phyloP scores from a whole-genome alignment of 2,113 vertebrate species.

The Suricata suricatta region DNA sequence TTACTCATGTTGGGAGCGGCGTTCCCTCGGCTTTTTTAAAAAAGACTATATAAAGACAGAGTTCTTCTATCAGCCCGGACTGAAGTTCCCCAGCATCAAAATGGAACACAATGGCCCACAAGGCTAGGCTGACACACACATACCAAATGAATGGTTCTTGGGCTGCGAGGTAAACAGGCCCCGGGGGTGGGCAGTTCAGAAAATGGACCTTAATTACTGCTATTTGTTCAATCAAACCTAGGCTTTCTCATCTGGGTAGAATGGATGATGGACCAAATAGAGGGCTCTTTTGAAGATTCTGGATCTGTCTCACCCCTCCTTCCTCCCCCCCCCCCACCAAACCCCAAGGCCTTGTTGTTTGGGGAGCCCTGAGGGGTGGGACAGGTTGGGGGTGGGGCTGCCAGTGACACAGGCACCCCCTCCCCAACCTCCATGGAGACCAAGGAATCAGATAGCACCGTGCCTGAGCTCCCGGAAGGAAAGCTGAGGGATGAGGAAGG shows the following conservation, averaged over 20 bases:
- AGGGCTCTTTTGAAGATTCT: neutral
- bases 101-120: neutral
- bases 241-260: conserved; percentile 28
- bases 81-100: neutral
- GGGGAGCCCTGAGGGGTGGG: neutral
- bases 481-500: rapidly evolving
- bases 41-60: neutral
- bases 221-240: conserved; percentile 51
- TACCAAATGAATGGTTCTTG: neutral
- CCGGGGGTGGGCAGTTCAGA: neutral
- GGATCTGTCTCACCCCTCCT: neutral
- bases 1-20: neutral
- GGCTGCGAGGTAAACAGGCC: conserved; percentile 21
- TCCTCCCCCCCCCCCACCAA: neutral
- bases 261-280: neutral
- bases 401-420: neutral
- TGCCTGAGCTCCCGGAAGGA: neutral
- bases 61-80: neutral
- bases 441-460: neutral
- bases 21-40: neutral
- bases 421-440: neutral
- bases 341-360: neutral
- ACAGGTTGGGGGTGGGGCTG: neutral
- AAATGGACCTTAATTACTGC: conserved; percentile 60
- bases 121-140: neutral